Conservation (phyloP, 2,113 vertebrate species). For the Alectura lathami region DNA sequence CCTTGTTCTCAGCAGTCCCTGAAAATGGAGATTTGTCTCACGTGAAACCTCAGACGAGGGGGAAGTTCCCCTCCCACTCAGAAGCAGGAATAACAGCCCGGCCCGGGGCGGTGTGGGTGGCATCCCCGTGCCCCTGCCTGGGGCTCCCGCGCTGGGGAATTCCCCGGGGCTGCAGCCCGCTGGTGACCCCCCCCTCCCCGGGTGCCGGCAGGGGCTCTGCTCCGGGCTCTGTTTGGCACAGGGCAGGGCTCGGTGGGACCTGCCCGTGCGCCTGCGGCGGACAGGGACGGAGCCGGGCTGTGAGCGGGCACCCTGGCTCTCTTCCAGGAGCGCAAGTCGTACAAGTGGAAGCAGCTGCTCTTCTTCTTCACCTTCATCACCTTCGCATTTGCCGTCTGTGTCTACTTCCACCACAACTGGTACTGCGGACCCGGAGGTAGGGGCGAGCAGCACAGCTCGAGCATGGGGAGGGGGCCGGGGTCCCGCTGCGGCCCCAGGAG, state of each 20-base stretch:
- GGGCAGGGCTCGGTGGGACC: not conserved
- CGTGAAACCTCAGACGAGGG: rapidly evolving
- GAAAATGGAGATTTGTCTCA: not conserved
- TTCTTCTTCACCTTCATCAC: conserved; percentile 85
- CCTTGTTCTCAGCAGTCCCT: not conserved
- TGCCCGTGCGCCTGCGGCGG: no score
- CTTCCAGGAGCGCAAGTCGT: conserved; percentile 87
- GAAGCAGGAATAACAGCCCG: not conserved
- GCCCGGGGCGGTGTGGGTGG: not conserved
- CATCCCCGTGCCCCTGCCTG: rapidly evolving
- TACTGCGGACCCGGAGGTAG: conserved; percentile 91
- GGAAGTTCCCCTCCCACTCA: conserved; percentile 42
- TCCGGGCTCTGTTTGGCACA: no score
- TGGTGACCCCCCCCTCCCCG: no score
- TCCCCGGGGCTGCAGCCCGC: not conserved
- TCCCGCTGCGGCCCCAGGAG: no score
- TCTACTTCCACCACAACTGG: conserved; percentile 91
- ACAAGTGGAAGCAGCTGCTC: conserved; percentile 86
- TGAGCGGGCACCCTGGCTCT: not conserved
- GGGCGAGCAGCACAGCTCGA: no score
- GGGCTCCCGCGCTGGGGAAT: not conserved
- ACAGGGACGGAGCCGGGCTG: not conserved
- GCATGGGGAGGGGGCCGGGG: conserved; percentile 38
- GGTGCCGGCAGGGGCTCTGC: not conserved
- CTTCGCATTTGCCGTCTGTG: conserved; percentile 76